phyloP scores from a whole-genome alignment of 1,140 invertebrate species.

The Paramacrobiotus metropolitanus region DNA sequence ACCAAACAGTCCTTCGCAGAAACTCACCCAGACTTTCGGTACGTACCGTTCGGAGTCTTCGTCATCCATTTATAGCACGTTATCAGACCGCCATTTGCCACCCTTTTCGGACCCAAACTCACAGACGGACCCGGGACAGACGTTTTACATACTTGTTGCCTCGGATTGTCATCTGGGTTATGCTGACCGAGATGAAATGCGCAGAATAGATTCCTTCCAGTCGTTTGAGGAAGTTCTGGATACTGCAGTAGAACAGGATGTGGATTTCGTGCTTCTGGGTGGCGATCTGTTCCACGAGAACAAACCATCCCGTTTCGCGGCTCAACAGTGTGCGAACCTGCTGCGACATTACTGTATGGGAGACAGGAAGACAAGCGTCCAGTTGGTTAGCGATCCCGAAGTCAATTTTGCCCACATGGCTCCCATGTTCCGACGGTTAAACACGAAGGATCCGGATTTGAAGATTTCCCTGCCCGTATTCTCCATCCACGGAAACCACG shows the following conservation, averaged over 20 bases:
- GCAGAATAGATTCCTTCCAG: conserved; percentile 47
- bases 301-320: conserved; percentile 44
- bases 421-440: conserved; percentile 38
- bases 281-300: conserved; percentile 85
- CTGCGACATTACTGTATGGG: conserved; percentile 53
- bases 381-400: conserved; percentile 48
- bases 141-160: conserved; percentile 63
- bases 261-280: conserved; percentile 62
- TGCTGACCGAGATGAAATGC: conserved; percentile 40
- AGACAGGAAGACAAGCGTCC: conserved; percentile 33
- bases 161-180: conserved; percentile 89
- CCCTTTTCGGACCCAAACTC: too few species aligned
- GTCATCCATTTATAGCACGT: too few species aligned
- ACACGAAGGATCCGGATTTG: conserved; percentile 83
- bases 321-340: conserved; percentile 47
- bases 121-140: conserved; percentile 27
- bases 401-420: conserved; percentile 33
- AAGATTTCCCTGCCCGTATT: conserved; percentile 71
- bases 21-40: too few species aligned
- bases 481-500: conserved; percentile 82
- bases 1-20: too few species aligned
- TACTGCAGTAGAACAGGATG: conserved; percentile 47
- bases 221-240: conserved; percentile 88
- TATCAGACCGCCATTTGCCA: too few species aligned
- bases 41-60: too few species aligned